Evolutionary conservation across 2,888 invertebrate genomes (phyloP).

Genomic region (Choristoneura rosaceana): DNA sequence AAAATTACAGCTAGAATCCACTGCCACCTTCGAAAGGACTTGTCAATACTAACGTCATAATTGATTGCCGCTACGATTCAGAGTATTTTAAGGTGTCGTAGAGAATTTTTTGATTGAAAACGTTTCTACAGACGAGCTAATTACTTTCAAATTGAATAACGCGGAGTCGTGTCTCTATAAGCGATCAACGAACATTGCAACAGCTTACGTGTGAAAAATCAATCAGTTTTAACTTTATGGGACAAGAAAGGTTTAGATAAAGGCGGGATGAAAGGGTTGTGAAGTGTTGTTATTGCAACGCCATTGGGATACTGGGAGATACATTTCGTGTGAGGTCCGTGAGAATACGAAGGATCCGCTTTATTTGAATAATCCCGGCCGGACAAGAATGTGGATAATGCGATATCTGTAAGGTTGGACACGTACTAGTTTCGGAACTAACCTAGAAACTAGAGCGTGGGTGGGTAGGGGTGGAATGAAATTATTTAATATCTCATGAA

Average conservation of each 20-base stretch:
- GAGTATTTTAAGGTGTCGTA: not conserved
- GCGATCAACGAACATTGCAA: not conserved
- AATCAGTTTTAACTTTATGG: not conserved
- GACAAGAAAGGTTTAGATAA: not conserved
- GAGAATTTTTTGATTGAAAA: not conserved
- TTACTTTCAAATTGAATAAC: not conserved
- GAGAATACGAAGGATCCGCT: slow-evolving; percentile 44
- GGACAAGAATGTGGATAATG: slow-evolving; percentile 59
- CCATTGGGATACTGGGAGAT: not conserved
- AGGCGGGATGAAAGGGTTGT: not conserved
- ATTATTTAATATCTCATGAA: too few relatives aligned
- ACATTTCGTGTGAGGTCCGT: slow-evolving; percentile 19
- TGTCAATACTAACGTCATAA: slow-evolving; percentile 12
- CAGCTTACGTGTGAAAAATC: not conserved
- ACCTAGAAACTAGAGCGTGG: not conserved
- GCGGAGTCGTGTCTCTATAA: not conserved
- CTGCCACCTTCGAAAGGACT: slow-evolving; percentile 10
- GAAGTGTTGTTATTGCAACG: slow-evolving; percentile 3
- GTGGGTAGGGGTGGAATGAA: too few relatives aligned
- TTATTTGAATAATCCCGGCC: slow-evolving; percentile 66
- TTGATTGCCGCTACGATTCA: slow-evolving; percentile 11
- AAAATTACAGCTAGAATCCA: slow-evolving; percentile 27
- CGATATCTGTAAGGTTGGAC: slow-evolving; percentile 54
- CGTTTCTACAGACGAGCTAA: not conserved
- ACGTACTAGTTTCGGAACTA: slow-evolving; percentile 55